A percentile compares a stretch with the other conserved stretches of the same genome.
These are phyloP conservation scores for Holcopasites calliopsidis DNA, from an alignment of 1,140 invertebrate species.

Conservation along the genomic window DNA sequence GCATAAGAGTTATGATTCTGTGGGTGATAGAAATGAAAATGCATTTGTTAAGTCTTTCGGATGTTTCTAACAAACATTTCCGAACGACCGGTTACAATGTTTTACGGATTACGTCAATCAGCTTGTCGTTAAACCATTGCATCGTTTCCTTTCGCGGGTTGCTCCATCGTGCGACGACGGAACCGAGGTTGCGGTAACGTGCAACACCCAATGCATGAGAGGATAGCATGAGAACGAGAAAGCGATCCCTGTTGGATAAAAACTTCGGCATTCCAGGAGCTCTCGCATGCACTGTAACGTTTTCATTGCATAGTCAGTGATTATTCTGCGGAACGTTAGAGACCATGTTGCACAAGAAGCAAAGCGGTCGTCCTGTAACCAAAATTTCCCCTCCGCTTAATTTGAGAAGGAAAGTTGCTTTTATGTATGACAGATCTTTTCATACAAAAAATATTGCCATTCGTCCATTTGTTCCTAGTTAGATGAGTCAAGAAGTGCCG, in stretches of 20 bases:
- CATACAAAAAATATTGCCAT: no score
- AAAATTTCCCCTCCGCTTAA: background rate
- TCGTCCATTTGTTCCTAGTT: no score
- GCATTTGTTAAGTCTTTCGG: no score
- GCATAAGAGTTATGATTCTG: no score
- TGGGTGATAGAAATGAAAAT: no score
- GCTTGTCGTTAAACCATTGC: background rate
- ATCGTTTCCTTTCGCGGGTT: constrained; percentile 17
- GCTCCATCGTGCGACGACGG: constrained; percentile 3
- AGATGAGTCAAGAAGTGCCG: no score
- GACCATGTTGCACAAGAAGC: no score
- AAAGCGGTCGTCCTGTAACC: background rate
- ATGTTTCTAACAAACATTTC: no score
- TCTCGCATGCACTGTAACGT: background rate
- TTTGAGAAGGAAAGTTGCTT: no score
- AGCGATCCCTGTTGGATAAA: constrained; percentile 22
- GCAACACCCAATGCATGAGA: constrained; percentile 33
- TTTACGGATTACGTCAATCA: constrained; percentile 5
- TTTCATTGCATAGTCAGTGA: background rate
- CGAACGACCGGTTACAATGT: no score
- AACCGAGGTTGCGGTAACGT: constrained; percentile 52
- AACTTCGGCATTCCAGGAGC: constrained; percentile 13
- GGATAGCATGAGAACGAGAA: constrained; percentile 52
- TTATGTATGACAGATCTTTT: no score
- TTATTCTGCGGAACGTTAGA: background rate